phyloP scores from a whole-genome alignment of 2,797 vertebrate species.

The Taenioides sp. region DNA sequence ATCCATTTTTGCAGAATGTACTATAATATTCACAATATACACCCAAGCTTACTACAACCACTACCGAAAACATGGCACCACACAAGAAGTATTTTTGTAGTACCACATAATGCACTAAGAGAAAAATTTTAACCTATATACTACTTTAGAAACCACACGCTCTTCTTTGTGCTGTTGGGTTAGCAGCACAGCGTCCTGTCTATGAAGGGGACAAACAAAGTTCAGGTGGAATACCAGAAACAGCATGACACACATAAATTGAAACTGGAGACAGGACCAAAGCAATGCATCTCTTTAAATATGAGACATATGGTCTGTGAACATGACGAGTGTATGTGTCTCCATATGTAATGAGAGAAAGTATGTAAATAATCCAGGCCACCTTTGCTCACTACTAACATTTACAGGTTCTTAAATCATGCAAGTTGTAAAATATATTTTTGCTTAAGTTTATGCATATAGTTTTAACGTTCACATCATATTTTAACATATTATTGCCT shows the following conservation, averaged over 20 bases:
- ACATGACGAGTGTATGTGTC: conserved; percentile 31
- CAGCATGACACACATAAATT: conserved; percentile 31
- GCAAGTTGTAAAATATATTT: conserved; percentile 2
- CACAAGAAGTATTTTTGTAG: conserved; percentile 33
- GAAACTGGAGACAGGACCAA: conserved; percentile 45
- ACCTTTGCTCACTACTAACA: neutral
- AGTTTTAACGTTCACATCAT: neutral
- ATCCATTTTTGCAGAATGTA: conserved; percentile 9
- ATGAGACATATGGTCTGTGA: conserved; percentile 34
- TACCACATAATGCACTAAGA: conserved; percentile 27
- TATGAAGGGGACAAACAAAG: conserved; percentile 37
- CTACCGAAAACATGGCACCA: conserved; percentile 29
- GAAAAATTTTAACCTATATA: conserved; percentile 32
- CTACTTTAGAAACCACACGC: conserved; percentile 24
- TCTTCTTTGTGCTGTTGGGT: conserved; percentile 16
- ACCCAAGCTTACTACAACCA: conserved; percentile 14
- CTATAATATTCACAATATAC: conserved; percentile 20
- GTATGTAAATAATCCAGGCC: neutral
- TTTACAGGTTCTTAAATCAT: neutral
- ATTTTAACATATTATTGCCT: conserved; percentile 26
- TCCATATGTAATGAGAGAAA: conserved; percentile 6
- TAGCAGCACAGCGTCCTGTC: conserved; percentile 26
- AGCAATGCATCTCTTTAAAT: conserved; percentile 21
- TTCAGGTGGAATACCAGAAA: conserved; percentile 61
- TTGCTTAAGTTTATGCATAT: conserved; percentile 9